phyloP scores from a whole-genome alignment of 2,797 vertebrate genomes.

The Brachymystax lenok region DNA sequence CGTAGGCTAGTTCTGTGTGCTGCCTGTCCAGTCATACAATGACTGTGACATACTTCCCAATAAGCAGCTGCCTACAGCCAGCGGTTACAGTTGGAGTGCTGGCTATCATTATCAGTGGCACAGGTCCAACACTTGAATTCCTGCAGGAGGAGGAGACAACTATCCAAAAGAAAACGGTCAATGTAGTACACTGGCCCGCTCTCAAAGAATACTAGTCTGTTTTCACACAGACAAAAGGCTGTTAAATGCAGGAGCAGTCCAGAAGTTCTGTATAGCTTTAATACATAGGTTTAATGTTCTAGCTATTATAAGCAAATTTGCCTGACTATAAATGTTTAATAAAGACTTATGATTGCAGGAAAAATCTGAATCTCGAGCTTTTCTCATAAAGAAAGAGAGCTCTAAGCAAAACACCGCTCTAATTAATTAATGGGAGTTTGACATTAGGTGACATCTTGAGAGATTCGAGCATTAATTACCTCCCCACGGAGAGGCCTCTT shows the following conservation, averaged over 20 bases:
- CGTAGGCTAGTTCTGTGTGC: slow-evolving; percentile 22
- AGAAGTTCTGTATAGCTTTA: not conserved
- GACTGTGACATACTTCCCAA: slow-evolving; percentile 58
- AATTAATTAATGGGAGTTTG: not conserved
- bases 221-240: not conserved
- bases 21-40: slow-evolving; percentile 44
- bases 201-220: slow-evolving; percentile 18
- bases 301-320: not conserved
- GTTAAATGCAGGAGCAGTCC: not conserved
- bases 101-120: slow-evolving; percentile 53
- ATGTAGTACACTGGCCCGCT: slow-evolving; percentile 22
- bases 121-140: slow-evolving; percentile 52
- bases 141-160: slow-evolving; percentile 45
- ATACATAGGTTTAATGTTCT: not conserved
- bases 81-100: slow-evolving; percentile 41
- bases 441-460: not conserved
- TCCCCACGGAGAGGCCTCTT: not conserved
- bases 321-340: not conserved
- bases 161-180: slow-evolving; percentile 27
- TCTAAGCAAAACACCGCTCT: not conserved
- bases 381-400: not conserved
- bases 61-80: slow-evolving; percentile 39
- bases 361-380: not conserved
- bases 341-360: not conserved
- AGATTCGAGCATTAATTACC: not conserved